Conservation (phyloP, 2,113 vertebrate species). For the Kryptolebias marmoratus region DNA sequence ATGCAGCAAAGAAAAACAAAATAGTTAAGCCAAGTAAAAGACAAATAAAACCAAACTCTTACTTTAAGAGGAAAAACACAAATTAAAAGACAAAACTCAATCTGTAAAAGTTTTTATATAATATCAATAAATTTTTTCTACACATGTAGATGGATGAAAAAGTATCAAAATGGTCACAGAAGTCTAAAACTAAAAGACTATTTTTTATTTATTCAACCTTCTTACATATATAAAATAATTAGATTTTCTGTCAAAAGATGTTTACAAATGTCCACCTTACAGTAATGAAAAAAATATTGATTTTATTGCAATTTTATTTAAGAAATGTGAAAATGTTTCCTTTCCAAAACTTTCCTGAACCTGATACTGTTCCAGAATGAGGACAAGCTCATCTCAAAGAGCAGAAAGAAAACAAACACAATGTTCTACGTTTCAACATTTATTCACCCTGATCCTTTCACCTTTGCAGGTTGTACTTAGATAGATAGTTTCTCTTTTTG, state of each 20-base stretch:
- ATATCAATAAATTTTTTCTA: not conserved
- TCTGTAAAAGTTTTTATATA: not conserved
- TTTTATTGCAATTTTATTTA: too few species aligned
- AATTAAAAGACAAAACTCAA: conserved; percentile 39
- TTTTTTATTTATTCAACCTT: not conserved
- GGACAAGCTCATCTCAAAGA: not conserved
- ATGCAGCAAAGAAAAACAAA: conserved; percentile 37
- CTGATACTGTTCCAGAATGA: not conserved
- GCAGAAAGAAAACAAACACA: not conserved
- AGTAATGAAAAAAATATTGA: too few species aligned
- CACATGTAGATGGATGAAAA: not conserved
- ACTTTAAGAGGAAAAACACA: conserved; percentile 17
- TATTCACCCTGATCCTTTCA: not conserved
- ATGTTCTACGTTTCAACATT: not conserved
- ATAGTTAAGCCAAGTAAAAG: conserved; percentile 23
- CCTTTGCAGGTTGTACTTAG: not conserved
- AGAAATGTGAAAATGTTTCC: too few species aligned
- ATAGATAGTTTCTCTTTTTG: not conserved
- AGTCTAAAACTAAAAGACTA: not conserved
- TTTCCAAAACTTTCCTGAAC: not conserved
- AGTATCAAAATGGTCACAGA: conserved; percentile 7
- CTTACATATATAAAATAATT: too few species aligned
- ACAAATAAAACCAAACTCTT: too few species aligned
- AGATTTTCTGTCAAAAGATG: too few species aligned
- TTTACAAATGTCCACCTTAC: too few species aligned